Evolutionary conservation across 53 echinoderm and acorn worm species (phyloP).

Genomic region (Luidia sarsii): DNA sequence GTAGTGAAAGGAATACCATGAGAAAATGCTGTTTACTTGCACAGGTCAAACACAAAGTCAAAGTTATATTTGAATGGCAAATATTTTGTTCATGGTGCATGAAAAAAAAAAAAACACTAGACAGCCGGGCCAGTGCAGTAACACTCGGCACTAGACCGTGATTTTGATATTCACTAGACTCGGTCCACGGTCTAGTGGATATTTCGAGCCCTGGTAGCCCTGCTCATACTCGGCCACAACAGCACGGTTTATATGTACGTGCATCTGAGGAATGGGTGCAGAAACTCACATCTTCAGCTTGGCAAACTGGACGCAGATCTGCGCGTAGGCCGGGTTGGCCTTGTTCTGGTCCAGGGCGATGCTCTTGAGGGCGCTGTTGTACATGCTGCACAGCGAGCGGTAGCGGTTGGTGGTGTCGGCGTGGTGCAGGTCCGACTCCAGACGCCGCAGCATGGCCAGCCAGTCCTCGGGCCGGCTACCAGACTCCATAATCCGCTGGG

Average conservation of each 20-base stretch:
- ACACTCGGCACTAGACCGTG: not conserved
- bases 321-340: conserved; percentile 73
- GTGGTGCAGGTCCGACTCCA: conserved; percentile 56
- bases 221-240: not conserved
- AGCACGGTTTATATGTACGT: not conserved
- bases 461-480: conserved; percentile 90
- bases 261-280: not conserved
- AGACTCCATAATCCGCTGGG: conserved; percentile 41
- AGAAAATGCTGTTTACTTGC: too few species aligned
- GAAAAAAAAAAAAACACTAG: not conserved
- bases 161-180: too few species aligned
- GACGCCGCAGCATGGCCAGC: conserved; percentile 71
- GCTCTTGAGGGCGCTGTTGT: conserved; percentile 77
- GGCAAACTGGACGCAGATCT: conserved; percentile 84
- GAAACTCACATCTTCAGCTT: conserved; percentile 83
- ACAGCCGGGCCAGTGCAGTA: too few species aligned
- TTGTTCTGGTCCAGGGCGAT: conserved; percentile 80
- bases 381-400: conserved; percentile 64
- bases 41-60: too few species aligned
- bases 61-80: too few species aligned
- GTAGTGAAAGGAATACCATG: too few species aligned
- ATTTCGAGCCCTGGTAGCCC: too few species aligned
- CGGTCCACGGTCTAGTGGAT: too few species aligned
- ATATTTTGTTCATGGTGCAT: too few species aligned
- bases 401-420: conserved; percentile 52